These are phyloP conservation scores for Nematostella vectensis DNA, from an alignment of 92 coral and sea anemone genomes.

Conservation along the genomic window DNA sequence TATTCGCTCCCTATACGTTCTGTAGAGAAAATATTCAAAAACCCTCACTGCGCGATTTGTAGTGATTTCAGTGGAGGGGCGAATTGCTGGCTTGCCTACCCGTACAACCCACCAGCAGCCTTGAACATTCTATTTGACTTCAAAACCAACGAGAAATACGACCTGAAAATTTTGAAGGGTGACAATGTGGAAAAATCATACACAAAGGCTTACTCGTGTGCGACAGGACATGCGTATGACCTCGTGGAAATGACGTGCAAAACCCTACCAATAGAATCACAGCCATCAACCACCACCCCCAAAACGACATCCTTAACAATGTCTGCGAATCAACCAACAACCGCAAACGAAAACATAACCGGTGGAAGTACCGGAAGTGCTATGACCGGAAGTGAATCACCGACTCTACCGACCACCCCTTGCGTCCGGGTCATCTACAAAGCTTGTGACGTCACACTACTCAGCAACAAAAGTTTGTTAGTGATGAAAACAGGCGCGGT, in stretches of 20 bases:
- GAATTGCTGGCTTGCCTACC: not conserved
- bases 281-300: not conserved
- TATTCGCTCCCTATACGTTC: not conserved
- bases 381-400: not conserved
- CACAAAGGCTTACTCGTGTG: not conserved
- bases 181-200: not conserved
- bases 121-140: not conserved
- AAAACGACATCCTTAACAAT: not conserved
- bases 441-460: not conserved
- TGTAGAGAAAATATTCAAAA: not conserved
- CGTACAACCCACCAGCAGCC: not conserved
- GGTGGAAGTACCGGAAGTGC: not conserved
- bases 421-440: not conserved
- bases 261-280: not conserved
- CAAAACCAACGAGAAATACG: not conserved
- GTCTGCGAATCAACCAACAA: not conserved
- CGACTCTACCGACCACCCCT: no score
- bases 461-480: not conserved
- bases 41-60: constrained; percentile 3
- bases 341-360: not conserved
- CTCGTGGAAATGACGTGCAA: not conserved
- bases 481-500: not conserved
- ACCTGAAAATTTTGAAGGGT: not conserved
- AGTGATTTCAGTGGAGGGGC: not conserved
- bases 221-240: not conserved